Evolutionary conservation across 2,888 invertebrate species (phyloP).

Genomic region (Gandaritis pyraliata): DNA sequence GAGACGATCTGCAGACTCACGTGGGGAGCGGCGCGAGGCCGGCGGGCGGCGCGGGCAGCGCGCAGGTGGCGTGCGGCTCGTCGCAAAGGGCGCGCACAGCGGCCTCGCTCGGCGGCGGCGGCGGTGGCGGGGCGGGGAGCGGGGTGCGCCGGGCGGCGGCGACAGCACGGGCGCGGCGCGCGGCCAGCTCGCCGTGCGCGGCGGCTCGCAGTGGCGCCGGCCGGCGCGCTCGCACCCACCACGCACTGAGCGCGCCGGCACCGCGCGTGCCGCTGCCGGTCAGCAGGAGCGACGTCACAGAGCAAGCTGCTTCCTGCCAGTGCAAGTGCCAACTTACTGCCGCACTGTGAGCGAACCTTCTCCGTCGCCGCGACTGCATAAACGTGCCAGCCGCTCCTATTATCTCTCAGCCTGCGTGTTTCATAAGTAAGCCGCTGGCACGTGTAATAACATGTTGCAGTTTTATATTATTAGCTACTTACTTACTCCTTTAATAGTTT

Average conservation of each 20-base stretch:
- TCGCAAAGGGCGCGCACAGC: conserved; percentile 59
- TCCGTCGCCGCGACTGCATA: too few species aligned
- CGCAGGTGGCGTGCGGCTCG: conserved; percentile 42
- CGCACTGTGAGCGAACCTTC: too few species aligned
- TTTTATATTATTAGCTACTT: too few species aligned
- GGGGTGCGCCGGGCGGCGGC: conserved; percentile 31
- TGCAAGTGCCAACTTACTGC: too few species aligned
- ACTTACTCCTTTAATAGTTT: too few species aligned
- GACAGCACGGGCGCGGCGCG: conserved; percentile 40
- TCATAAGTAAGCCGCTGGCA: too few species aligned
- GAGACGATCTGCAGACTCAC: too few species aligned
- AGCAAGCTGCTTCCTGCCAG: not conserved
- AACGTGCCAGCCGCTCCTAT: too few species aligned
- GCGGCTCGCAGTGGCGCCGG: conserved; percentile 45
- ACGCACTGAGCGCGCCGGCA: conserved; percentile 41
- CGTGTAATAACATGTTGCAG: too few species aligned
- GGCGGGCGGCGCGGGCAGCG: conserved; percentile 45
- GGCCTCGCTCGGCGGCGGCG: conserved; percentile 35
- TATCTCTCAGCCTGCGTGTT: too few species aligned
- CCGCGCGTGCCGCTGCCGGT: conserved; percentile 46
- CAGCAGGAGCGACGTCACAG: conserved; percentile 33
- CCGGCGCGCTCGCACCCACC: conserved; percentile 42
- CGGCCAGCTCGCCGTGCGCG: conserved; percentile 34
- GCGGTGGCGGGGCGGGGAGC: conserved; percentile 24
- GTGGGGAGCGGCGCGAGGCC: conserved; percentile 54